Conservation (phyloP, 2,888 invertebrate species). For the Adineta ricciae region DNA sequence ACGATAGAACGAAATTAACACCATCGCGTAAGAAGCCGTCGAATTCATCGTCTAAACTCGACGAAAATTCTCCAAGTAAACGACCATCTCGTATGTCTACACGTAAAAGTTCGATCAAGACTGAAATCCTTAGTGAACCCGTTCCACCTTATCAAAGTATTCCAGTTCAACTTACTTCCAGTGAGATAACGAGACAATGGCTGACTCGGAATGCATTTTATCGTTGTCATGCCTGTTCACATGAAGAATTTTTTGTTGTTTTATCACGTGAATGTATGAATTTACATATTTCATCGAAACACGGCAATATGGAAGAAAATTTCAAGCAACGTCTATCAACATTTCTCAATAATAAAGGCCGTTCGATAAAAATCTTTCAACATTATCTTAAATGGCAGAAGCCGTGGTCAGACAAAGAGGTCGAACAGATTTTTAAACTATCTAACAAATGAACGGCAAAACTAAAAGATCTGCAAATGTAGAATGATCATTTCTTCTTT, state of each 20-base stretch:
- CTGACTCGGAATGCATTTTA: neutral
- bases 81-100: neutral
- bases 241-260: neutral
- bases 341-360: neutral
- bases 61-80: neutral
- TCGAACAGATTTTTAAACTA: constrained; percentile 3
- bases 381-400: constrained; percentile 14
- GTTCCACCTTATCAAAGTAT: neutral
- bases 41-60: neutral
- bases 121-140: neutral
- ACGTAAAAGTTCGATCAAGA: neutral
- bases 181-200: neutral
- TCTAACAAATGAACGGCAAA: neutral
- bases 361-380: neutral
- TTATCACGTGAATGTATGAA: constrained; percentile 4
- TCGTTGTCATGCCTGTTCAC: neutral
- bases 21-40: neutral
- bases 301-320: constrained; percentile 16
- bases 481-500: neutral
- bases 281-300: constrained; percentile 19
- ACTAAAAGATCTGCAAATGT: neutral
- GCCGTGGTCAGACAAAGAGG: neutral
- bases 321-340: constrained; percentile 6
- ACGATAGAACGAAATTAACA: neutral
- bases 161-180: neutral